A percentile compares a stretch with the other conserved stretches of the same genome.
phyloP scores from a whole-genome alignment of 2,113 vertebrate genomes.

The Raja brachyura region DNA sequence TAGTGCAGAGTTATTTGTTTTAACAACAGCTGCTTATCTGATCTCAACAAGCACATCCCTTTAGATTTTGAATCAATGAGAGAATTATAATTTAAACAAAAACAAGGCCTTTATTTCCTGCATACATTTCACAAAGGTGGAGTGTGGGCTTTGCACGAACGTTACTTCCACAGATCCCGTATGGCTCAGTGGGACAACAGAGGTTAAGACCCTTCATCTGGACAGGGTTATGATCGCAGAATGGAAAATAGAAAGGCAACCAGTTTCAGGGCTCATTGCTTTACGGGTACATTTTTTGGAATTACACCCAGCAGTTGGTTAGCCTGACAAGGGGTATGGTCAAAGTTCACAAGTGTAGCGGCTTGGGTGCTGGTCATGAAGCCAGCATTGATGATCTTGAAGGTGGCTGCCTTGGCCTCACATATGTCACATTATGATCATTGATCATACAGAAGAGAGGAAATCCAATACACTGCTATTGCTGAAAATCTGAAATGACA shows the following conservation, averaged over 20 bases:
- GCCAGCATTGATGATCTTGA: background rate
- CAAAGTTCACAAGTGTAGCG: background rate
- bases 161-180: constrained; percentile 39
- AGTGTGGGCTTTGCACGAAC: background rate
- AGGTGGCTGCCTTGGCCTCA: background rate
- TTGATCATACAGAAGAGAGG: background rate
- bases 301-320: background rate
- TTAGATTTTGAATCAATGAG: background rate
- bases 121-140: background rate
- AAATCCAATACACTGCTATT: no score
- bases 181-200: constrained; percentile 34
- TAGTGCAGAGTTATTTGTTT: constrained; percentile 17
- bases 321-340: background rate
- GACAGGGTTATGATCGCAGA: background rate
- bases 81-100: constrained; percentile 2
- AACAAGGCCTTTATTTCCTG: background rate
- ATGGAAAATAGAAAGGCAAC: background rate
- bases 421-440: background rate
- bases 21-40: constrained; percentile 37
- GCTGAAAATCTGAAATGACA: no score
- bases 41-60: constrained; percentile 36
- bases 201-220: background rate
- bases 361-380: background rate
- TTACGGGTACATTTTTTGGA: background rate
- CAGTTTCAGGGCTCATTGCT: background rate